Evolutionary conservation across 53 echinoderm and acorn worm genomes (phyloP).

Genomic region (Patiria pectinifera): DNA sequence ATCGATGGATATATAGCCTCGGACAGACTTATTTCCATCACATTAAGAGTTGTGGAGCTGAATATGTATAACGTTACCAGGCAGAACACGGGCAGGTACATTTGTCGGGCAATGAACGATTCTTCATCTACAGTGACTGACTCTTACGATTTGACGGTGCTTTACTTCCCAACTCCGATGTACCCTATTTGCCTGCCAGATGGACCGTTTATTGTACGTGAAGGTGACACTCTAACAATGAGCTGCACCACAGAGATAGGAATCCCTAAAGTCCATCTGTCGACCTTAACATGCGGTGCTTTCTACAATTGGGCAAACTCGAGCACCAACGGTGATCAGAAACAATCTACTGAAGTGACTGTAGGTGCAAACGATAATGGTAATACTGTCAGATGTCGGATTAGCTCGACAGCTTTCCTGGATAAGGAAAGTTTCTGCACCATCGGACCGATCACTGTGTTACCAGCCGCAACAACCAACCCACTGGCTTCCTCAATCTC

Average conservation of each 20-base stretch:
- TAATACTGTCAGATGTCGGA: not conserved
- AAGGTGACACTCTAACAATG: not conserved
- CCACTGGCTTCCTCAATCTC: no score
- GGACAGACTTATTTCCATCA: not conserved
- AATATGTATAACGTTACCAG: not conserved
- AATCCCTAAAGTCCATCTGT: not conserved
- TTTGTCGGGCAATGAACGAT: not conserved
- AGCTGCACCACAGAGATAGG: constrained; percentile 22
- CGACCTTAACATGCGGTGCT: no score
- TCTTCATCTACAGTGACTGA: not conserved
- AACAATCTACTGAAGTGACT: not conserved
- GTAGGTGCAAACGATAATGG: not conserved
- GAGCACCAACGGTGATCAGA: no score
- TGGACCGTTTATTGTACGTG: constrained; percentile 23
- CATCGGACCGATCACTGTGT: not conserved
- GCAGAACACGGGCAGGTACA: constrained; percentile 3
- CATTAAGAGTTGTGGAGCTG: not conserved
- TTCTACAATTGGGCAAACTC: not conserved
- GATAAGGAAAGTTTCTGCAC: not conserved
- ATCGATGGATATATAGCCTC: not conserved
- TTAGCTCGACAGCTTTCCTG: not conserved
- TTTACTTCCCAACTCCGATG: constrained; percentile 27
- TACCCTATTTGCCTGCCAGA: constrained; percentile 33
- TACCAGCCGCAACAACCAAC: no score
- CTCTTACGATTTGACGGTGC: not conserved